Evolutionary conservation across 2,888 invertebrate genomes (phyloP).

Genomic region (Cylloceria caligata): DNA sequence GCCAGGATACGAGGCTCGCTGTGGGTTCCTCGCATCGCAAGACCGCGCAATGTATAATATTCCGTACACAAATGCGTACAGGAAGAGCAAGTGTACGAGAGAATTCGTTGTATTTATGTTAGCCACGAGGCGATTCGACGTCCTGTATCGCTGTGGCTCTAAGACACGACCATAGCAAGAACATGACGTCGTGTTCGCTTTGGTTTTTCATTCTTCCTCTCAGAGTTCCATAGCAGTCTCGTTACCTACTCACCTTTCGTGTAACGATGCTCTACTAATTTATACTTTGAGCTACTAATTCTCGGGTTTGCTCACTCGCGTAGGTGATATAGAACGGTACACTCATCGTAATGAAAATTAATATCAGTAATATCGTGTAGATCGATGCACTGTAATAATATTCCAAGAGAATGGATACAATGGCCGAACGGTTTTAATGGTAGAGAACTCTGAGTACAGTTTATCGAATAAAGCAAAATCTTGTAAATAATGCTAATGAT

Average conservation of each 20-base stretch:
- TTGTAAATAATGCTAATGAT: background rate
- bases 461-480: background rate
- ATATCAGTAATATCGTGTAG: constrained; percentile 18
- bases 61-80: constrained; percentile 26
- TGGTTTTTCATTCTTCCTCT: constrained; percentile 37
- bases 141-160: constrained; percentile 10
- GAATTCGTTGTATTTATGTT: constrained; percentile 37
- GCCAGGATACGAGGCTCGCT: constrained; percentile 30
- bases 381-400: constrained; percentile 2
- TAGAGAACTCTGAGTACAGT: background rate
- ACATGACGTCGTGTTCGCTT: constrained; percentile 25
- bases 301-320: constrained; percentile 1
- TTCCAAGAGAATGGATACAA: background rate
- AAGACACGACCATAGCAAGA: constrained; percentile 9
- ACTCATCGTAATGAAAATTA: constrained; percentile 18
- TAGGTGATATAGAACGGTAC: background rate
- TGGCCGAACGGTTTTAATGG: background rate
- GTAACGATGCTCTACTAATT: constrained; percentile 31
- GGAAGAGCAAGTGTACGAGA: constrained; percentile 3
- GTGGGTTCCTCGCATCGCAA: constrained; percentile 41
- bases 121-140: constrained; percentile 26
- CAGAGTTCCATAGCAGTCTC: background rate
- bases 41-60: constrained; percentile 37
- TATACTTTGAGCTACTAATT: constrained; percentile 25
- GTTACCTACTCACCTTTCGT: constrained; percentile 7